These are phyloP conservation scores for Mystacides longicornis DNA, from an alignment of 2,888 invertebrate genomes.

Conservation along the genomic window DNA sequence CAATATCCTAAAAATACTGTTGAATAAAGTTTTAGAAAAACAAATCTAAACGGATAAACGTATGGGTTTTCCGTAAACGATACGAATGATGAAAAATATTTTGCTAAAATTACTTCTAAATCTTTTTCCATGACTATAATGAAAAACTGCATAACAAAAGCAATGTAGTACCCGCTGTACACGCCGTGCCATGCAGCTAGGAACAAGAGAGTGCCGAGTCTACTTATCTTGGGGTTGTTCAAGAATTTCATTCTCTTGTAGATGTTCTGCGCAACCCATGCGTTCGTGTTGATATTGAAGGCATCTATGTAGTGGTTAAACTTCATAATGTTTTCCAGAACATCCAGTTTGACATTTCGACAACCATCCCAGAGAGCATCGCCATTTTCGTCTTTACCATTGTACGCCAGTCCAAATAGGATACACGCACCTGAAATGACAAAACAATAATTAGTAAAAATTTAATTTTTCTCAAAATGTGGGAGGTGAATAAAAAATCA, in stretches of 20 bases:
- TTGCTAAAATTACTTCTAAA: slow-evolving; percentile 47
- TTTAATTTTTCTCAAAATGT: no score
- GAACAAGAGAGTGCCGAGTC: slow-evolving; percentile 73
- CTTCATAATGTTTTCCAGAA: slow-evolving; percentile 75
- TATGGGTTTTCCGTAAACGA: slow-evolving; percentile 35
- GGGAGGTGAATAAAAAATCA: no score
- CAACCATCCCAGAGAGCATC: slow-evolving; percentile 82
- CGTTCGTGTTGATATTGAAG: slow-evolving; percentile 94
- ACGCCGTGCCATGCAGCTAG: slow-evolving; percentile 96
- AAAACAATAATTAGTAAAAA: no score
- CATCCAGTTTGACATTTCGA: slow-evolving; percentile 75
- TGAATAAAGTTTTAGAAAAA: slow-evolving; percentile 63
- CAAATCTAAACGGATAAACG: slow-evolving; percentile 44
- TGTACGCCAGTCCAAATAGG: slow-evolving; percentile 73
- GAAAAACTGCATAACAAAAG: slow-evolving; percentile 87
- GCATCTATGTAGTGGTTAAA: slow-evolving; percentile 84
- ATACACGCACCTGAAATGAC: slow-evolving; percentile 44
- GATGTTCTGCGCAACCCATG: slow-evolving; percentile 89
- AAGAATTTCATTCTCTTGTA: slow-evolving; percentile 91
- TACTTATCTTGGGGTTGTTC: slow-evolving; percentile 74
- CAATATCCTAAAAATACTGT: slow-evolving; percentile 80
- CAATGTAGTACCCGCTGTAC: slow-evolving; percentile 87
- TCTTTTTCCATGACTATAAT: slow-evolving; percentile 82
- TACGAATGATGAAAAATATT: background rate
- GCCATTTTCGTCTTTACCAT: slow-evolving; percentile 50